Conservation (phyloP, 2,113 vertebrate genomes). For the Thunnus thynnus region DNA sequence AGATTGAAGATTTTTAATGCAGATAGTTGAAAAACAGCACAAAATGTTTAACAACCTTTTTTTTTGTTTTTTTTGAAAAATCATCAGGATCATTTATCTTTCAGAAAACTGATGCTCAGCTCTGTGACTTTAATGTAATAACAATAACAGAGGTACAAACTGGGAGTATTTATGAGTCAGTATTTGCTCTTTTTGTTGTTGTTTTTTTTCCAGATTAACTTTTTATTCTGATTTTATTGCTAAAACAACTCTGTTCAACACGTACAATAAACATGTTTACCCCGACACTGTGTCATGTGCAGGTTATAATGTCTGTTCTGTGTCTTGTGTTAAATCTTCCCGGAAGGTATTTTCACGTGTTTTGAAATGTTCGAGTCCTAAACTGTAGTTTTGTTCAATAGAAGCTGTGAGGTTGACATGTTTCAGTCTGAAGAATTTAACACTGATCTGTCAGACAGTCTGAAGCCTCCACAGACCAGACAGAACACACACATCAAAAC, state of each 20-base stretch:
- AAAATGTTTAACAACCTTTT: no score
- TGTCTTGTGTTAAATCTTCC: neutral
- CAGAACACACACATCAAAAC: slow-evolving; percentile 33
- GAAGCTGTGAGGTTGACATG: slow-evolving; percentile 1
- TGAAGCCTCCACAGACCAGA: slow-evolving; percentile 47
- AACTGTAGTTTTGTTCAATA: neutral
- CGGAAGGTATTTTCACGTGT: neutral
- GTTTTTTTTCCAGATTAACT: no score
- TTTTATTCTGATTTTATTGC: neutral
- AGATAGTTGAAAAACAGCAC: no score
- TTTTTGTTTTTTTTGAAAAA: neutral
- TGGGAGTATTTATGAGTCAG: neutral
- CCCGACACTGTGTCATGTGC: neutral
- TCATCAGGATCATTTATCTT: neutral
- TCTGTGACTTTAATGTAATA: neutral
- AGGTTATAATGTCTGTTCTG: no score
- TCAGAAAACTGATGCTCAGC: neutral
- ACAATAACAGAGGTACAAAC: neutral
- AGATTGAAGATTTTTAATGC: no score
- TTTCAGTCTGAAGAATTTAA: slow-evolving; percentile 64
- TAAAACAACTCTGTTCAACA: neutral
- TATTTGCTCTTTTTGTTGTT: neutral
- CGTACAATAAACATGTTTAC: slow-evolving; percentile 37
- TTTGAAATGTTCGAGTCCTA: neutral
- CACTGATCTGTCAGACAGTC: slow-evolving; percentile 45